phyloP scores from a whole-genome alignment of 2,888 invertebrate genomes.

The Pegoplata infirma region DNA sequence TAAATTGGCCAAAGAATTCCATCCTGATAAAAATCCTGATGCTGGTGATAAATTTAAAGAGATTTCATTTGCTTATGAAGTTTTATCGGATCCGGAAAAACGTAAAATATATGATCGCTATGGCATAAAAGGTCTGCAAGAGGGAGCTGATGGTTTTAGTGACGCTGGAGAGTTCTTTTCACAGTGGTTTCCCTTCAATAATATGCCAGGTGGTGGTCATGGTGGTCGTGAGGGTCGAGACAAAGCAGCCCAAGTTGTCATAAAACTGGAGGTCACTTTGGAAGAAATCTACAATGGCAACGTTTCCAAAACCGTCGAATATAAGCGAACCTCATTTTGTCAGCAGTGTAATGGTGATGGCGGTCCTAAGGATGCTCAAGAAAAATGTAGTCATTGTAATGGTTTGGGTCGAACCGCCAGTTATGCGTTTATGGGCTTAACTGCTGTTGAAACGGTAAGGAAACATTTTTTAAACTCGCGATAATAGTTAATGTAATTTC shows the following conservation, averaged over 20 bases:
- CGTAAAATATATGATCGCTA: constrained; percentile 90
- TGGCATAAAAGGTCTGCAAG: constrained; percentile 93
- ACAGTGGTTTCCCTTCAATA: constrained; percentile 83
- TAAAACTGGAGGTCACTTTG: constrained; percentile 90
- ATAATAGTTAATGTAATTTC: no score
- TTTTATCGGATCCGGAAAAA: constrained; percentile 93
- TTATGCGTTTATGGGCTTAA: constrained; percentile 77
- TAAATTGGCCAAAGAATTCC: constrained; percentile 94
- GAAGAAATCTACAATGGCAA: constrained; percentile 96
- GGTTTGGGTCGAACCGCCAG: constrained; percentile 75
- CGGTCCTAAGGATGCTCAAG: constrained; percentile 68
- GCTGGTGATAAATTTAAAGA: constrained; percentile 97
- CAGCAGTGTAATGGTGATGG: constrained; percentile 73
- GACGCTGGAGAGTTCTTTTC: constrained; percentile 83
- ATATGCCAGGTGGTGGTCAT: constrained; percentile 80
- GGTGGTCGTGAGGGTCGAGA: constrained; percentile 82
- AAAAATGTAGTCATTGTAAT: constrained; percentile 69
- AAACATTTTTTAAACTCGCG: no score
- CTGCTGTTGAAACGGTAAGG: constrained; percentile 80
- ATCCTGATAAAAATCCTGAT: constrained; percentile 94
- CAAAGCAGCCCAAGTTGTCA: constrained; percentile 84
- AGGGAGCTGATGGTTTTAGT: constrained; percentile 81
- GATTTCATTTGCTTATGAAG: constrained; percentile 96
- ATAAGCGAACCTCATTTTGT: constrained; percentile 72
- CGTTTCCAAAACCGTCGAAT: constrained; percentile 79